Evolutionary conservation across 2,113 vertebrate species (phyloP).

Genomic region (Cheilinus undulatus): DNA sequence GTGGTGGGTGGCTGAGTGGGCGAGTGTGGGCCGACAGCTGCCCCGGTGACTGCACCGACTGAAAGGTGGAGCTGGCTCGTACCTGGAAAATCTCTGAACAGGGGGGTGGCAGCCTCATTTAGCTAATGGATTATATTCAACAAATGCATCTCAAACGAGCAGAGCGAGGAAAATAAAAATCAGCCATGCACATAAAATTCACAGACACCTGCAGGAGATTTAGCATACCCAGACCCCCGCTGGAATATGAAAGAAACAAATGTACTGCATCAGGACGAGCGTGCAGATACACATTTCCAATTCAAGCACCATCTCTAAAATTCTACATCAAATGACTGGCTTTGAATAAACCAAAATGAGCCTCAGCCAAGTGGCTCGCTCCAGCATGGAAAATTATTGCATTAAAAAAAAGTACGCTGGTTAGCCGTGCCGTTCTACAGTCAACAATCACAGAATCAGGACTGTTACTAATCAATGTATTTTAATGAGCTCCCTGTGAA

Average conservation of each 20-base stretch:
- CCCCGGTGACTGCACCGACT: slow-evolving; percentile 35
- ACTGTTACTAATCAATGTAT: slow-evolving; percentile 74
- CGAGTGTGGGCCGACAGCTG: slow-evolving; percentile 69
- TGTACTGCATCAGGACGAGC: slow-evolving; percentile 40
- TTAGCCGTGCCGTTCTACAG: slow-evolving; percentile 65
- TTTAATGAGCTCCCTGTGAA: slow-evolving; percentile 75
- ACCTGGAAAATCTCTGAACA: slow-evolving; percentile 59
- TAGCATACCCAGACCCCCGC: slow-evolving; percentile 43
- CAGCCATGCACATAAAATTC: slow-evolving; percentile 61
- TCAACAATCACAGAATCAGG: slow-evolving; percentile 73
- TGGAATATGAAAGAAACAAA: slow-evolving; percentile 60
- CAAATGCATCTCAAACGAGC: slow-evolving; percentile 63
- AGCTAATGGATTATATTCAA: slow-evolving; percentile 68
- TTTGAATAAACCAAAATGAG: slow-evolving; percentile 68
- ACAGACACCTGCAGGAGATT: slow-evolving; percentile 69
- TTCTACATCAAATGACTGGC: slow-evolving; percentile 67
- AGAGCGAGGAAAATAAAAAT: slow-evolving; percentile 57
- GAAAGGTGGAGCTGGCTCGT: slow-evolving; percentile 54
- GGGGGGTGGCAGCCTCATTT: slow-evolving; percentile 49
- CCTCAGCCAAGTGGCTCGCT: slow-evolving; percentile 67
- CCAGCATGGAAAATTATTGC: slow-evolving; percentile 56
- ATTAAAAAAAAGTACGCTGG: slow-evolving; percentile 59
- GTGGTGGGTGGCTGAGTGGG: slow-evolving; percentile 60
- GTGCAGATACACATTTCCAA: slow-evolving; percentile 60
- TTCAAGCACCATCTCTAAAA: slow-evolving; percentile 71